Evolutionary conservation across 2,113 vertebrate genomes (phyloP), one percentile per base, ranked within the genome.

Genomic region (Zosterops pallidus): DNA sequence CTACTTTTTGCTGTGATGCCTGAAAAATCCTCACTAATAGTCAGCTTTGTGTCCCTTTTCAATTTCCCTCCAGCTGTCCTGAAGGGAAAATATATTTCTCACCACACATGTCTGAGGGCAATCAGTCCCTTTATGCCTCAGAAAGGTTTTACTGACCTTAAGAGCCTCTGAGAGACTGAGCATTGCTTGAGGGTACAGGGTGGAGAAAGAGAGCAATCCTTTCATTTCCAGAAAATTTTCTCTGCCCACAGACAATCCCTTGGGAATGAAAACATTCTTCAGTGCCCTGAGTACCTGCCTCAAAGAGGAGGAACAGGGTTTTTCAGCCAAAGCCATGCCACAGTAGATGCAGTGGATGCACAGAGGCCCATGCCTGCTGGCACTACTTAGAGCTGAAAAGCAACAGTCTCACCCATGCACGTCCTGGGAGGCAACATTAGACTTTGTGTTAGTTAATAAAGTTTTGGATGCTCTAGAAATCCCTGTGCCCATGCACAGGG

Each of bases 141-240:
- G 68, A 39, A 93, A 77, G 86, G 77, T 94, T 95, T 92, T 93
- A 97, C 96, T 96, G 95, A 96, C 95, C 96, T 96, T 86, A 81
- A 82, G 56, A 88, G 42, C n/a, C 86, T 88, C 55, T 70, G 82
- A 95, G 85, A 89, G 79, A 75, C 29, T 0, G 1, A 91, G 64
- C 72, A 86, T 31, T 86, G 86, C 92, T 78, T 71, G 91, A 75
- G 80, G 92, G 35, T 44, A 63, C 39, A 44, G 47, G 63, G 25
- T 59, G 82, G 85, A 93, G 93, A 92, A 77, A 81, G 76, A 89
- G 69, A 93, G 69, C 44, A 62, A 72, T 49, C 53, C 33, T 83
- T 56, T 92, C 14, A 20, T 83, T 88, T 92, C 76, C 64, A 89
- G 72, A 87, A 89, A 63, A 57, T 74, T 79, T 90, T 44, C 53